Evolutionary conservation across 2,888 invertebrate species (phyloP).

Genomic region (Hofmannophila pseudospretella): DNA sequence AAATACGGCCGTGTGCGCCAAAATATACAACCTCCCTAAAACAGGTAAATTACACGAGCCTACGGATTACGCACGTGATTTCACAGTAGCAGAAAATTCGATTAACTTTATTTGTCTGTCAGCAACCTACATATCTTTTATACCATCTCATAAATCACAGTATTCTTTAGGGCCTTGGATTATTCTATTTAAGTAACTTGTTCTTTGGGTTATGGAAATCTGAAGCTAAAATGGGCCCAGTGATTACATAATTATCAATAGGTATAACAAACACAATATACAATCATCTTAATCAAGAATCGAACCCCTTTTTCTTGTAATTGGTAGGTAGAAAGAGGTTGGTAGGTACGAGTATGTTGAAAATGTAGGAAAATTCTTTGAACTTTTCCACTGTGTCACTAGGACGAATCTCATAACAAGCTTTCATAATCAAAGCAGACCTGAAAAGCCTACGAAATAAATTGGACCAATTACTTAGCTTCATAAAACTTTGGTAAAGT

Average conservation of each 20-base stretch:
- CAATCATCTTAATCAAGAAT: too few species aligned
- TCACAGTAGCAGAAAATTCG: slow-evolving; percentile 60
- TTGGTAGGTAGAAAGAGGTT: too few species aligned
- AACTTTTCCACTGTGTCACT: too few species aligned
- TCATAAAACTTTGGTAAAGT: slow-evolving; percentile 18
- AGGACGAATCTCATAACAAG: slow-evolving; percentile 3
- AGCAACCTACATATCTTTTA: slow-evolving; percentile 49
- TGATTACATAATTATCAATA: too few species aligned
- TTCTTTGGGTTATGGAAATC: too few species aligned
- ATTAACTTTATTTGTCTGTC: slow-evolving; percentile 53
- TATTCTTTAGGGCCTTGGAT: too few species aligned
- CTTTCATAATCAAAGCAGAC: slow-evolving; percentile 8
- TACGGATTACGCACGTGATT: slow-evolving; percentile 49
- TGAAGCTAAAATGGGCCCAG: too few species aligned
- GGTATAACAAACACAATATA: too few species aligned
- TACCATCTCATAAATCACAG: slow-evolving; percentile 40
- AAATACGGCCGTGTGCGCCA: slow-evolving; percentile 56
- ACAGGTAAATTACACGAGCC: slow-evolving; percentile 53
- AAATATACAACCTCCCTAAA: slow-evolving; percentile 45
- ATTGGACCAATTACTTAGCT: slow-evolving; percentile 23
- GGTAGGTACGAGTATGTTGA: too few species aligned
- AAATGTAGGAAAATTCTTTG: too few species aligned
- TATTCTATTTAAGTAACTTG: too few species aligned
- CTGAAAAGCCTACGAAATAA: slow-evolving; percentile 11
- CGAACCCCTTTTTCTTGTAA: too few species aligned